Evolutionary conservation across 2,888 invertebrate genomes (phyloP), one percentile per base, ranked within the genome.

Genomic region (Agrotis clavis): DNA sequence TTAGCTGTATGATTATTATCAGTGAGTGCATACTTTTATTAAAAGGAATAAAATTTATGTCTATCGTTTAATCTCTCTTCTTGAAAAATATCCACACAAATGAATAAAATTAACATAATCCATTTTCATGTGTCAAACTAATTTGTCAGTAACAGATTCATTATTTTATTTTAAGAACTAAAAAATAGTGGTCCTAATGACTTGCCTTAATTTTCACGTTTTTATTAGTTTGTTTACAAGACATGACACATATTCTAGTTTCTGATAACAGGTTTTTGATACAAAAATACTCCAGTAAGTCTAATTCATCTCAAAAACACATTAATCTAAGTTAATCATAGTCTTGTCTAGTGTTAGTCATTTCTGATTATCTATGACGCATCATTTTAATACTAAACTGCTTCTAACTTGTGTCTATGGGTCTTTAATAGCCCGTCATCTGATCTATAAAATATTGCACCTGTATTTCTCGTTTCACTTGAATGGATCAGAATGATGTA

Each of bases 311-410:
- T 65, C 13, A 53, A 62, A 67, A 64, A 60, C 21, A 56, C 25
- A 69, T 75, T 35, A 41, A 74, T 75, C 47, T 69, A 30, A 47
- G 65, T 47, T 70, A 63, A 63, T 51, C n/a, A 66, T 47, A 35
- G 19, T 30, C 63, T 21, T 53, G 56, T 53, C 18, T 35, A 14
- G 21, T 47, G 35, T 73, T 65, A 51, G 62, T 76, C 47, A 57
- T 62, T 57, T 11, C 50, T 54, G 53, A 30, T 57, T 1, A 18
- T 14, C 57, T 51, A 53, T 68, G 64, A 67, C 56, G 41, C 64
- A 53, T 51, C n/a, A 3, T 19, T 41, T 61, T 61, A 35, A 35
- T 41, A 56, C 57, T 69, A 54, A 51, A 60, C 41, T 35, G 18
- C 56, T 62, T 45, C 30, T 47, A 62, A 61, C 60, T 59, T 25